Percentiles rank a stretch among this genome's conserved stretches.
Conservation (phyloP, 2,888 invertebrate genomes). For the Apamea anceps region DNA sequence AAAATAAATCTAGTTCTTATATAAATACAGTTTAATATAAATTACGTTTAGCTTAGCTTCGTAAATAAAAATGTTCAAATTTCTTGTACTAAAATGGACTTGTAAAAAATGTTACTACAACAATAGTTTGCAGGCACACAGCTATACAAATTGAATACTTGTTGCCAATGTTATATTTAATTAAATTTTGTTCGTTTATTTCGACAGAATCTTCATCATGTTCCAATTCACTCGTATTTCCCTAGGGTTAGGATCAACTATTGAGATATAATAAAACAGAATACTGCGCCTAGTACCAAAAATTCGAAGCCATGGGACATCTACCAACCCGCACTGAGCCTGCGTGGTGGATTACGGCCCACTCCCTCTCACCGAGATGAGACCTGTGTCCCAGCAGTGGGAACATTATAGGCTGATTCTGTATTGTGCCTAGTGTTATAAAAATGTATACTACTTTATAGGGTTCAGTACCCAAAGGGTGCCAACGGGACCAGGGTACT, state of each 20-base stretch:
- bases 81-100: slow-evolving; percentile 13
- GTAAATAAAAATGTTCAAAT: slow-evolving; percentile 28
- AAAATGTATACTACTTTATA: not conserved
- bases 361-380: no score
- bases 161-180: slow-evolving; percentile 56
- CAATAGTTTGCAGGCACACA: slow-evolving; percentile 23
- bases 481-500: not conserved
- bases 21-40: slow-evolving; percentile 23
- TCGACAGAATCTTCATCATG: slow-evolving; percentile 54
- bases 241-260: slow-evolving; percentile 49
- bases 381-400: no score
- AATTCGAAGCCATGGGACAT: no score
- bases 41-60: slow-evolving; percentile 24
- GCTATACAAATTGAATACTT: slow-evolving; percentile 46
- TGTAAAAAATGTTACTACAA: slow-evolving; percentile 27
- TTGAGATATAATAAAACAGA: slow-evolving; percentile 50
- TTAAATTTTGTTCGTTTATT: slow-evolving; percentile 58
- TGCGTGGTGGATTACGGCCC: no score
- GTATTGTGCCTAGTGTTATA: not conserved
- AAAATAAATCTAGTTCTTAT: slow-evolving; percentile 8
- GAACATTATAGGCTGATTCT: no score
- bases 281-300: not conserved
- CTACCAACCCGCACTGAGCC: no score
- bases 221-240: slow-evolving; percentile 56
- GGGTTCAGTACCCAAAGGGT: not conserved